Evolutionary conservation across 2,797 vertebrate species (phyloP).

Genomic region (Sternotherus odoratus): DNA sequence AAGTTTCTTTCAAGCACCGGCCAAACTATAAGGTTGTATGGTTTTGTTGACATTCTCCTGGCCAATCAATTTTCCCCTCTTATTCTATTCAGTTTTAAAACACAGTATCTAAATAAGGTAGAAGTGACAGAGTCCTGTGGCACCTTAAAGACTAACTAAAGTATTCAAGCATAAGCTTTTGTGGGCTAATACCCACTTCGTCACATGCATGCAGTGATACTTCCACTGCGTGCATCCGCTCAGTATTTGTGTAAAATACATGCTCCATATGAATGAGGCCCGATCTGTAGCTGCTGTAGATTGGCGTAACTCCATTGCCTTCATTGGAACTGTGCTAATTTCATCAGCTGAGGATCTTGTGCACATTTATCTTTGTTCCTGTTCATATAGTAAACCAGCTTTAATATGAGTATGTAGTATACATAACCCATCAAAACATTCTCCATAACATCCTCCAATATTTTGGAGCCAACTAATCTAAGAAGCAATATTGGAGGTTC

Average conservation of each 20-base stretch:
- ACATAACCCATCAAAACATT: background rate
- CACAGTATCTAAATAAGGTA: background rate
- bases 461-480: background rate
- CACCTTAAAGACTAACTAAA: too few relatives aligned
- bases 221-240: too few relatives aligned
- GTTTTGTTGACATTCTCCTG: background rate
- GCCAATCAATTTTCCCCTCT: background rate
- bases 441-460: background rate
- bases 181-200: too few relatives aligned
- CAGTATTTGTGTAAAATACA: background rate
- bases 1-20: fast-evolving
- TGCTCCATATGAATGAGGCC: background rate
- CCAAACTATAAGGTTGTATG: background rate
- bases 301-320: background rate
- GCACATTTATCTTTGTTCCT: background rate
- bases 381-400: background rate
- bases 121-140: too few relatives aligned
- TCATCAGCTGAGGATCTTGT: background rate
- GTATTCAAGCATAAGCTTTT: too few relatives aligned
- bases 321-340: background rate
- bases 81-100: background rate
- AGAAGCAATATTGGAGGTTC: background rate
- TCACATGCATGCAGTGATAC: too few relatives aligned
- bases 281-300: background rate
- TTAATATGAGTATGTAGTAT: background rate